Evolutionary conservation across 2,888 invertebrate species (phyloP).

Genomic region (Cataglyphis cursor): DNA sequence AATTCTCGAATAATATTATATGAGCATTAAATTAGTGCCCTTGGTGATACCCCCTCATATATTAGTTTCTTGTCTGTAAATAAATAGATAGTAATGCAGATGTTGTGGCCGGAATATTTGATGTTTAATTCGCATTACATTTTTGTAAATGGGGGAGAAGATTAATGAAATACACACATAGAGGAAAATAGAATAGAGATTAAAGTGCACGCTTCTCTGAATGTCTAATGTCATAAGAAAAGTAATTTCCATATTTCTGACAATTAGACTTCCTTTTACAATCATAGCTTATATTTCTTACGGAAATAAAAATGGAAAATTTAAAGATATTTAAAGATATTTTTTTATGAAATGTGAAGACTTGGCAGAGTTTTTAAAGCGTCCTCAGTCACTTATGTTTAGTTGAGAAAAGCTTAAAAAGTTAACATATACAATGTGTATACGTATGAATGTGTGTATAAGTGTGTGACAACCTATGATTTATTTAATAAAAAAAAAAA

Average conservation of each 20-base stretch:
- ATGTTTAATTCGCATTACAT: constrained; percentile 71
- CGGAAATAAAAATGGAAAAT: constrained; percentile 70
- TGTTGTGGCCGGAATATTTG: constrained; percentile 81
- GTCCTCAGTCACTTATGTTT: constrained; percentile 75
- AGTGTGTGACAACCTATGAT: constrained; percentile 53
- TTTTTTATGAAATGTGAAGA: constrained; percentile 53
- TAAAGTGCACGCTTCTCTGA: constrained; percentile 29
- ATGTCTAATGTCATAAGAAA: constrained; percentile 50
- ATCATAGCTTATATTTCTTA: constrained; percentile 54
- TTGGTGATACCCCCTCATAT: constrained; percentile 69
- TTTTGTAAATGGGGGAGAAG: constrained; percentile 63
- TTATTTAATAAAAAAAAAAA: constrained; percentile 81
- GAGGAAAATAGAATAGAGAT: constrained; percentile 32
- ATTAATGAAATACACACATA: constrained; percentile 48
- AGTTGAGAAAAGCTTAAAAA: constrained; percentile 80
- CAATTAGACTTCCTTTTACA: constrained; percentile 60
- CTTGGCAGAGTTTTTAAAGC: constrained; percentile 72
- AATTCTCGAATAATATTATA: constrained; percentile 26
- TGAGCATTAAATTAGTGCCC: constrained; percentile 49
- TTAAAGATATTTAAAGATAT: constrained; percentile 70
- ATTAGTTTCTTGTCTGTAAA: constrained; percentile 66
- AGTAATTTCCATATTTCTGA: constrained; percentile 31
- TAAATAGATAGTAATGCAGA: constrained; percentile 65
- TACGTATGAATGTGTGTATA: neutral
- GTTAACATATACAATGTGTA: constrained; percentile 79